phyloP scores from a whole-genome alignment of 1,140 invertebrate species.

The Teleogryllus occipitalis region DNA sequence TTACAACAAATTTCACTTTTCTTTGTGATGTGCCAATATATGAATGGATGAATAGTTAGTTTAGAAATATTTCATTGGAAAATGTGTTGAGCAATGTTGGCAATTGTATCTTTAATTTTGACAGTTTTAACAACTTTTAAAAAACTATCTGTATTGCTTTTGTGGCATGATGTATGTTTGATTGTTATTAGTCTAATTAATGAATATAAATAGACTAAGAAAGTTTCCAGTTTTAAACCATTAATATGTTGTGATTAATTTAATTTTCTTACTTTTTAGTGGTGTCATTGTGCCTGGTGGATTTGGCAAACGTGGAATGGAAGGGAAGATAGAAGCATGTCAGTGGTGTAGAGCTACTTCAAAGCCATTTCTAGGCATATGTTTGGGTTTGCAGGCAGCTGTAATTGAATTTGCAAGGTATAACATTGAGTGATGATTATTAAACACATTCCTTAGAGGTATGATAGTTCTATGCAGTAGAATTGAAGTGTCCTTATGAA shows the following conservation, averaged over 20 bases:
- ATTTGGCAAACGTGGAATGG: slow-evolving; percentile 90
- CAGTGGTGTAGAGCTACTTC: slow-evolving; percentile 85
- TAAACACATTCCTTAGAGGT: background rate
- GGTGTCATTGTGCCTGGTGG: slow-evolving; percentile 96
- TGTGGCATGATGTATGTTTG: background rate
- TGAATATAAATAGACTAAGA: no score
- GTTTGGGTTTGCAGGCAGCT: slow-evolving; percentile 92
- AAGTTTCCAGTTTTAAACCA: no score
- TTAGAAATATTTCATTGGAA: background rate
- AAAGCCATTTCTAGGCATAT: slow-evolving; percentile 92
- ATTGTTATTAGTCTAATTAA: background rate
- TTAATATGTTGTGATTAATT: no score
- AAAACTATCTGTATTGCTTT: background rate
- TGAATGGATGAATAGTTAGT: background rate
- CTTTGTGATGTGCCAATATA: background rate
- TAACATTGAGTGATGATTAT: background rate
- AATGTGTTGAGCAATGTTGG: background rate
- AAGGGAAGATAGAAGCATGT: slow-evolving; percentile 92
- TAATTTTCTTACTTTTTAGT: slow-evolving; percentile 44
- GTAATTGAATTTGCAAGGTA: slow-evolving; percentile 89
- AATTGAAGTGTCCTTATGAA: no score
- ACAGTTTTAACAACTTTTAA: background rate
- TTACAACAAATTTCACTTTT: background rate
- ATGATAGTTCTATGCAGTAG: no score
- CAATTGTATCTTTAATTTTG: background rate